A percentile compares a stretch with the other conserved stretches of the same genome.
Conservation (phyloP, 1,140 invertebrate species). For the Lepidostoma basale region DNA sequence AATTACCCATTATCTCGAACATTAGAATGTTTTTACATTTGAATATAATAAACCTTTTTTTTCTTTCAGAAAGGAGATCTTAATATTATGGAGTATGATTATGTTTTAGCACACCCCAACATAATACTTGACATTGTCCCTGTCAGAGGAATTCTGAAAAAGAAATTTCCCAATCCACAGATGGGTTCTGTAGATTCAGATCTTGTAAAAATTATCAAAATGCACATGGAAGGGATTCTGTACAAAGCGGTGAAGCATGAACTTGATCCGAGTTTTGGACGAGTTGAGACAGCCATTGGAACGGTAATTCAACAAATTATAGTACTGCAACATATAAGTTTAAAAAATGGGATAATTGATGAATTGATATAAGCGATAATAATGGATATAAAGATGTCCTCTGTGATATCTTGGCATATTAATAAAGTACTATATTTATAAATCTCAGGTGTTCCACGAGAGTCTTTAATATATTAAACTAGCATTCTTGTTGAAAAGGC, state of each 20-base stretch:
- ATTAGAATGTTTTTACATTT: conserved; percentile 21
- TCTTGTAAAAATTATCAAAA: conserved; percentile 64
- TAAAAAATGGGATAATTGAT: conserved; percentile 1
- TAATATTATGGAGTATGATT: conserved; percentile 72
- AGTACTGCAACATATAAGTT: neutral
- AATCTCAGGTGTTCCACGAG: too few species aligned
- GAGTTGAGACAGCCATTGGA: conserved; percentile 69
- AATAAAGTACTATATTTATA: too few species aligned
- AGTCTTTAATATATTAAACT: too few species aligned
- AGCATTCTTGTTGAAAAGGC: too few species aligned
- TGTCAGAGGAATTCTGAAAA: conserved; percentile 76
- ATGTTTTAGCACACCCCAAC: conserved; percentile 75
- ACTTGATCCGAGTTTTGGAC: conserved; percentile 71
- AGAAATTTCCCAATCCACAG: conserved; percentile 72
- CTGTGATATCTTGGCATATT: too few species aligned
- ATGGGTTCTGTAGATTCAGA: conserved; percentile 71
- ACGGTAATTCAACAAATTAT: conserved; percentile 57
- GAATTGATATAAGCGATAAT: too few species aligned
- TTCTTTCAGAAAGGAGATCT: conserved; percentile 68
- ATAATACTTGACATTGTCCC: conserved; percentile 76
- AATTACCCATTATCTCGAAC: too few species aligned
- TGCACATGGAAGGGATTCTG: conserved; percentile 70
- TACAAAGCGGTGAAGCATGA: conserved; percentile 70
- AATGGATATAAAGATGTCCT: too few species aligned
- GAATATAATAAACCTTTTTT: too few species aligned